These are phyloP conservation scores for Cerastis leucographa DNA, from an alignment of 2,888 invertebrate species.

Conservation along the genomic window DNA sequence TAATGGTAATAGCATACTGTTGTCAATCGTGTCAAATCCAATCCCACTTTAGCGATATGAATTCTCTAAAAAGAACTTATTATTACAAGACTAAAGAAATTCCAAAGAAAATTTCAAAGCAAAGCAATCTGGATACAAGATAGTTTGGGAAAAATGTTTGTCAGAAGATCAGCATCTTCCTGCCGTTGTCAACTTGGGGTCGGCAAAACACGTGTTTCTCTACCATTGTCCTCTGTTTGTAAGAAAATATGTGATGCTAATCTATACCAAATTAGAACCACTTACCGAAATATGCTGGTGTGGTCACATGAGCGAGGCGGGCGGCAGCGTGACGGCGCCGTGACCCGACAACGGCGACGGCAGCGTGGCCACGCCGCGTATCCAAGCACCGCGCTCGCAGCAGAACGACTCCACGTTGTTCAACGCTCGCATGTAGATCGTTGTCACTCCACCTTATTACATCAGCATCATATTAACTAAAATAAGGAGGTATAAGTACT, in stretches of 20 bases:
- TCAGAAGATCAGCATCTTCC: neutral
- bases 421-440: constrained; percentile 91
- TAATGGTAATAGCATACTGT: neutral
- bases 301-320: constrained; percentile 85
- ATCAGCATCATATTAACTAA: neutral
- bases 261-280: neutral
- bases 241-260: neutral
- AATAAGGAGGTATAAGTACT: neutral
- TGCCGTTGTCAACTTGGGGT: too few species aligned
- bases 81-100: neutral
- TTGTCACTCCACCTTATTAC: constrained; percentile 91
- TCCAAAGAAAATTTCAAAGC: neutral
- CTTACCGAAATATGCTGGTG: neutral
- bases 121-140: neutral
- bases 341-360: constrained; percentile 92
- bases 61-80: neutral
- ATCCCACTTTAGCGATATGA: neutral
- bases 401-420: constrained; percentile 93
- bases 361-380: constrained; percentile 91
- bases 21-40: neutral
- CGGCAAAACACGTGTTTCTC: too few species aligned
- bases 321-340: constrained; percentile 87
- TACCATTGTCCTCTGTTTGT: too few species aligned
- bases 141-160: neutral
- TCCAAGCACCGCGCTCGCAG: constrained; percentile 91